These are phyloP conservation scores for Drosophila pachea DNA, from an alignment of 1,140 invertebrate species.

Conservation along the genomic window DNA sequence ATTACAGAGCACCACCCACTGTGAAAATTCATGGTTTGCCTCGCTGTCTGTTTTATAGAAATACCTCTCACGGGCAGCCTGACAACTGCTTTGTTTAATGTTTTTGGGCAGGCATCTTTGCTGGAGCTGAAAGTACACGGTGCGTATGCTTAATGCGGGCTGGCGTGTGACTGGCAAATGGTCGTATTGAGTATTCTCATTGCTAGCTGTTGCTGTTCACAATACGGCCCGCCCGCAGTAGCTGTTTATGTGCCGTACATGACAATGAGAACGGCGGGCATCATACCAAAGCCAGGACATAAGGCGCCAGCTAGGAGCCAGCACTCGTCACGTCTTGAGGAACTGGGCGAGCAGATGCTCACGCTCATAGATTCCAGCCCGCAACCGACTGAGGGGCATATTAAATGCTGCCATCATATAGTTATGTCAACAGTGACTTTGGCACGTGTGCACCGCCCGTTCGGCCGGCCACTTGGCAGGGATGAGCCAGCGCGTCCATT, in stretches of 20 bases:
- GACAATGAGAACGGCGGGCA: conserved; percentile 60
- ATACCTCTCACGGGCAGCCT: conserved; percentile 11
- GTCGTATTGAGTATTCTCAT: conserved; percentile 50
- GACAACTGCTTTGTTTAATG: conserved; percentile 51
- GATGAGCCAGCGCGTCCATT: conserved; percentile 31
- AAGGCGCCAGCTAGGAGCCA: conserved; percentile 42
- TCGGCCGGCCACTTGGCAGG: conserved; percentile 48
- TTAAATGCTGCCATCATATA: conserved; percentile 67
- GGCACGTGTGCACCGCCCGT: conserved; percentile 56
- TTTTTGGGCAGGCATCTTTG: conserved; percentile 28
- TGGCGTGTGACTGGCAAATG: conserved; percentile 26
- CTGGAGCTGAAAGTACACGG: conserved; percentile 19
- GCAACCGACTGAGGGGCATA: conserved; percentile 38
- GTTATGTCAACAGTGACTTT: conserved; percentile 75
- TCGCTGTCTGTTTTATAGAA: conserved; percentile 33
- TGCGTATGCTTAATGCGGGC: conserved; percentile 53
- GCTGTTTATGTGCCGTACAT: conserved; percentile 66
- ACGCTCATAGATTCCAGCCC: conserved; percentile 3
- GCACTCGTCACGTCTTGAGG: conserved; percentile 66
- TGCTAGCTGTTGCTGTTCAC: conserved; percentile 2
- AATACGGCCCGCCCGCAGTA: conserved; percentile 5
- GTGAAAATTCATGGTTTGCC: conserved; percentile 37
- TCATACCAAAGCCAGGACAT: conserved; percentile 31
- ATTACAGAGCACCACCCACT: conserved; percentile 18
- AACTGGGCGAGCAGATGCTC: conserved; percentile 12